Evolutionary conservation across 2,797 vertebrate genomes (phyloP), one percentile per base, ranked within the genome.

Genomic region (Hemitrygon akajei): DNA sequence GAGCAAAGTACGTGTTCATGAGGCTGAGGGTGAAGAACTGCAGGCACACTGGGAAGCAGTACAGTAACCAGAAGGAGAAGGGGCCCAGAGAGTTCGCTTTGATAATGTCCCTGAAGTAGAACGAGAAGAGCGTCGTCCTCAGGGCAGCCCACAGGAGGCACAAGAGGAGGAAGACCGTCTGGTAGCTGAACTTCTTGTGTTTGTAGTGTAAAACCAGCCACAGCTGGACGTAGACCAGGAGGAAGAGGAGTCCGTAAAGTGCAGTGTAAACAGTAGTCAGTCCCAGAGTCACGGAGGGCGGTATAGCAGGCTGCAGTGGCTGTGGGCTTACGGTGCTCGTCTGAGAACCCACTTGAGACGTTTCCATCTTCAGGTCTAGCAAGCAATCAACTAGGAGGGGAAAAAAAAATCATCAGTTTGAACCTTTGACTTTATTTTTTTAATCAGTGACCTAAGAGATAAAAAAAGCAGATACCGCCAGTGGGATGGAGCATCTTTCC

Each of bases 21-120:
- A 98, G 97, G 94, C 97, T 97, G 95, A 98, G 96, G 0, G 98
- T 98, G 96, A 98, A 98, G 96, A 98, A 98, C 97, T 98, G 98
- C 95, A 98, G 96, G 94, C 98, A 98, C 7, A 98, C 98, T 0
- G 98, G 98, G 95, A 97, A 98, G 95, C 98, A 98, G 95, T 98
- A 98, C 27, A 98, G 97, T 91, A 98, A 96, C 98, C 98, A 98
- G 95, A 97, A 98, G 93, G 96, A 94, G 0, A 96, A 95, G 0
- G 96, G 96, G 4, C 97, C 96, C 47, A 98, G 95, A 94, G 95
- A 97, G 95, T 98, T 98, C 95, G 98, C 98, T 18, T 97, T 95
- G 94, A 97, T 94, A 0, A 97, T 96, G 34, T 98, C 96, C 16
- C 93, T 94, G 94, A 98, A 98, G 96, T 98, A 98, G 95, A 98